These are phyloP conservation scores for Bubalus kerabau DNA, from an alignment of 2,113 vertebrate species.

Conservation along the genomic window DNA sequence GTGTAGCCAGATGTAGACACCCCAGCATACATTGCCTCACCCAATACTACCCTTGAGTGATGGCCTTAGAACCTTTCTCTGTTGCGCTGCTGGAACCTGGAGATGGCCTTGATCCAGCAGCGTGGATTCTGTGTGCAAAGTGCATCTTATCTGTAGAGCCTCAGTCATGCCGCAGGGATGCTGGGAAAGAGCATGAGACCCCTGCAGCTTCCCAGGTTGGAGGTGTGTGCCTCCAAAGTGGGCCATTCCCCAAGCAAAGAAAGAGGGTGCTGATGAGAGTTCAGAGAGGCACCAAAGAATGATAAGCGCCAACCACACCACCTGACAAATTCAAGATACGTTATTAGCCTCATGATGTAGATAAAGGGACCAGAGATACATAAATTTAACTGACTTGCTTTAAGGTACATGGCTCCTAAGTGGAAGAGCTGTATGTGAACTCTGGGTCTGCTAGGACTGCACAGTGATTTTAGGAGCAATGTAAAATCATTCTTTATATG, in stretches of 20 bases:
- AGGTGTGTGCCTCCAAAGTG: neutral
- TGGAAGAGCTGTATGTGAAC: neutral
- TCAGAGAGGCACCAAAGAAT: neutral
- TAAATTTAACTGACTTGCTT: neutral
- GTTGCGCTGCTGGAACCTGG: neutral
- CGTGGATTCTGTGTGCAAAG: neutral
- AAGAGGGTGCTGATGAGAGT: neutral
- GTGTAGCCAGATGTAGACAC: neutral
- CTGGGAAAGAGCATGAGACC: neutral
- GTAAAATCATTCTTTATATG: neutral
- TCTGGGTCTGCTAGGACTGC: neutral
- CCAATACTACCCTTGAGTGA: fast-evolving
- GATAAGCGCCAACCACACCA: fast-evolving
- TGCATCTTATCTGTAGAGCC: neutral
- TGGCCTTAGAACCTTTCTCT: neutral
- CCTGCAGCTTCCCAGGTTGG: neutral
- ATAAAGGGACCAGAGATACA: neutral
- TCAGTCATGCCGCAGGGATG: no score
- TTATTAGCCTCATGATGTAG: no score
- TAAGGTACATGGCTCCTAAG: neutral
- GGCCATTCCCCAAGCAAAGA: neutral
- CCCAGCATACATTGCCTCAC: fast-evolving
- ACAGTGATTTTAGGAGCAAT: neutral
- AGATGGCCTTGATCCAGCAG: neutral
- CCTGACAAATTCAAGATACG: neutral